Evolutionary conservation across 2,113 vertebrate species (phyloP).

Genomic region (Cebus imitator): DNA sequence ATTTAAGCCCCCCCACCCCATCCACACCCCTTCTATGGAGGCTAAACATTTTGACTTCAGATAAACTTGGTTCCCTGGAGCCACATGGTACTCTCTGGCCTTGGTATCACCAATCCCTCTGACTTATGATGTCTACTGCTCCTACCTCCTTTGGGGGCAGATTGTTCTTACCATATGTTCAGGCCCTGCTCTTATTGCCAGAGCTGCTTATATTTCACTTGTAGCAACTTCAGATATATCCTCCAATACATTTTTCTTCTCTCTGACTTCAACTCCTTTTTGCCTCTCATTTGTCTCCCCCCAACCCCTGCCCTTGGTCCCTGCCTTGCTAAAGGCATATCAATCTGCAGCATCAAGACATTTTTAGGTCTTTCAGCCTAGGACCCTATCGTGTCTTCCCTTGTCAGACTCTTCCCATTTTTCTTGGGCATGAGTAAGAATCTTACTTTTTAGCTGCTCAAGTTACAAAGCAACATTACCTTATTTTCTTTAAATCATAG

Average conservation of each 20-base stretch:
- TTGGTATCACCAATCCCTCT: neutral
- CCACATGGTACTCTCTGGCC: neutral
- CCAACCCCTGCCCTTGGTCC: neutral
- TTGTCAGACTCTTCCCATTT: neutral
- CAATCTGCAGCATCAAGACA: neutral
- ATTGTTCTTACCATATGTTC: neutral
- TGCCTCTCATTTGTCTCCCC: neutral
- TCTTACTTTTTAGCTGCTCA: neutral
- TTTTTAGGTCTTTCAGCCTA: neutral
- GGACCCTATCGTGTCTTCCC: neutral
- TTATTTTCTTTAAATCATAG: conserved; percentile 13
- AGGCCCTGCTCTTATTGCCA: neutral
- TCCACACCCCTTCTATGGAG: neutral
- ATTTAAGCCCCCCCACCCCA: neutral
- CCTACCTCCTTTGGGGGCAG: neutral
- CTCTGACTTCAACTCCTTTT: neutral
- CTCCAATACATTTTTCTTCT: neutral
- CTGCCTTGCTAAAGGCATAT: neutral
- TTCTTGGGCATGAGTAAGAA: neutral
- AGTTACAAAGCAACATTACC: neutral
- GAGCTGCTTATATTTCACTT: neutral
- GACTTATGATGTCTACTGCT: neutral
- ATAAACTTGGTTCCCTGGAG: neutral
- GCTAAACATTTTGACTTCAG: neutral
- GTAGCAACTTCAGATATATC: neutral